Evolutionary conservation across 2,113 vertebrate species (phyloP).

Genomic region (Sinocyclocheilus maitianheensis): DNA sequence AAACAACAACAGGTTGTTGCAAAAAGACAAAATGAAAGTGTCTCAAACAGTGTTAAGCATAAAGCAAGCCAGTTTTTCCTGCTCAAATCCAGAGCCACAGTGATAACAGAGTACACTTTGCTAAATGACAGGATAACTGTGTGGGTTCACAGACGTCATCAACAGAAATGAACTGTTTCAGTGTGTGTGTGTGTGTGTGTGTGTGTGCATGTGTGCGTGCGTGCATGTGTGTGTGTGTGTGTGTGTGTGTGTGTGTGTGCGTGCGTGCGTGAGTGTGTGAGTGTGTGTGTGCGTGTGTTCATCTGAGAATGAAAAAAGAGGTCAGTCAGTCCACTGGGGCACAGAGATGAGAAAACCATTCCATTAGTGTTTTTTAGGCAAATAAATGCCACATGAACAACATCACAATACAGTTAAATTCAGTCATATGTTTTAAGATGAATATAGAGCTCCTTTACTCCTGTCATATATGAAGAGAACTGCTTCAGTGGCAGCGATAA

Average conservation of each 20-base stretch:
- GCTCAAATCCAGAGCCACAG: neutral
- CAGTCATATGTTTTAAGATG: neutral
- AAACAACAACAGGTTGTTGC: neutral
- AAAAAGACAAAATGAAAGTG: neutral
- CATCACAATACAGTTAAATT: neutral
- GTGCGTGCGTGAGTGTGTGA: neutral
- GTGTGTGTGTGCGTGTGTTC: slow-evolving; percentile 32
- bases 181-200: slow-evolving; percentile 34
- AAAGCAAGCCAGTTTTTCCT: neutral
- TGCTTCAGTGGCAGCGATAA: neutral
- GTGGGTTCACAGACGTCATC: slow-evolving; percentile 27
- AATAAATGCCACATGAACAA: neutral
- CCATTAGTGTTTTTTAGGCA: neutral
- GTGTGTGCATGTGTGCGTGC: neutral
- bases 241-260: slow-evolving; percentile 31
- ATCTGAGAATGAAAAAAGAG: slow-evolving; percentile 42
- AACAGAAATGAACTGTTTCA: slow-evolving; percentile 30
- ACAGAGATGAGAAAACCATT: neutral
- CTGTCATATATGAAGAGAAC: neutral
- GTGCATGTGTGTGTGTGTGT: slow-evolving; percentile 20
- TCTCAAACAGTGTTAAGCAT: neutral
- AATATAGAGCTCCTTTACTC: neutral
- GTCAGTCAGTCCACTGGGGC: slow-evolving; percentile 46
- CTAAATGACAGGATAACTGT: slow-evolving; percentile 19
- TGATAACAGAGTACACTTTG: slow-evolving; percentile 21